Conservation (phyloP, 2,888 invertebrate species). For the Dusona sp. region DNA sequence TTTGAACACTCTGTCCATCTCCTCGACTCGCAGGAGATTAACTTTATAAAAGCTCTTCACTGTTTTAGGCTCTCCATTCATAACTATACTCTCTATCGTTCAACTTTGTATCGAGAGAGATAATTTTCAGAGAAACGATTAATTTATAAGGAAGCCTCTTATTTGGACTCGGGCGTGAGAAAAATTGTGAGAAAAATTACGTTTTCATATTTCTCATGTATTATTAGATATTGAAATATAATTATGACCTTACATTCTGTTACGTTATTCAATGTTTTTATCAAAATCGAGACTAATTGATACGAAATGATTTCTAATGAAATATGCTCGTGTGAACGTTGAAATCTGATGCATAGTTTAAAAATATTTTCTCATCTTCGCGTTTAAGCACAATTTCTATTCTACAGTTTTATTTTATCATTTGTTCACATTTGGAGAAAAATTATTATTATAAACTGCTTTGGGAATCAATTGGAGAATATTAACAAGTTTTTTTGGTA, state of each 20-base stretch:
- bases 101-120: neutral
- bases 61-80: conserved; percentile 36
- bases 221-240: conserved; percentile 64
- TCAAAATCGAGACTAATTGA: neutral
- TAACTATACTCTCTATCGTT: conserved; percentile 1
- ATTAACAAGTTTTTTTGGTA: neutral
- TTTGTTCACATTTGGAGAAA: too few relatives aligned
- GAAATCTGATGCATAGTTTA: neutral
- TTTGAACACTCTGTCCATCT: neutral
- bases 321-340: neutral
- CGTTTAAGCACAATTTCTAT: neutral
- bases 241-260: conserved; percentile 79
- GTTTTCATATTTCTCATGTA: neutral
- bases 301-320: neutral
- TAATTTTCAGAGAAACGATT: conserved; percentile 1
- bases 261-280: conserved; percentile 38
- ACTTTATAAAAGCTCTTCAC: conserved; percentile 52
- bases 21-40: conserved; percentile 1
- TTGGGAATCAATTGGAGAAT: neutral
- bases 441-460: neutral
- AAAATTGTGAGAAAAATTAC: conserved; percentile 17
- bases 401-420: neutral
- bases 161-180: neutral
- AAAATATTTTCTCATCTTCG: neutral
- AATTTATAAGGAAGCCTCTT: conserved; percentile 24